Evolutionary conservation across 2,113 vertebrate species (phyloP).

Genomic region (Lutjanus erythropterus): DNA sequence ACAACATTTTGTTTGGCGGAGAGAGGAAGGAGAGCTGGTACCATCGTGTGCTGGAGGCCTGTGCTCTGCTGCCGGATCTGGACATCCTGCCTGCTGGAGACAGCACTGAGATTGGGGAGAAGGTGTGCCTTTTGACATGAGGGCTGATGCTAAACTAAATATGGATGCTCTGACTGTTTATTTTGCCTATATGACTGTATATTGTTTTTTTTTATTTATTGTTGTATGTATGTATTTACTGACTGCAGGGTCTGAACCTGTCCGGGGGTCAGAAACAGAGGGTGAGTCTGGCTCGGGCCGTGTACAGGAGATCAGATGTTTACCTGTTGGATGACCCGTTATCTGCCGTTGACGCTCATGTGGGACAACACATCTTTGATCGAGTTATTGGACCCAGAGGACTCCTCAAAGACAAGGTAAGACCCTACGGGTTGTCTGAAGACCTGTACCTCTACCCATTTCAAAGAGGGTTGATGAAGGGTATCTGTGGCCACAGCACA

Average conservation of each 20-base stretch:
- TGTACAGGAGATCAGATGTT: slow-evolving; percentile 78
- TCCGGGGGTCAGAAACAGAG: slow-evolving; percentile 84
- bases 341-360: slow-evolving; percentile 83
- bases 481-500: neutral
- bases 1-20: slow-evolving; percentile 87
- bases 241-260: slow-evolving; percentile 80
- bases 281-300: slow-evolving; percentile 80
- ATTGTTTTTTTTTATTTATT: neutral
- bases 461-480: too few species aligned
- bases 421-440: neutral
- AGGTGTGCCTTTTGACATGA: slow-evolving; percentile 69
- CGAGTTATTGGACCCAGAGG: slow-evolving; percentile 78
- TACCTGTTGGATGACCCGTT: slow-evolving; percentile 84
- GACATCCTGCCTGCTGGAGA: slow-evolving; percentile 85
- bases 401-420: slow-evolving; percentile 77
- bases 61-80: slow-evolving; percentile 86
- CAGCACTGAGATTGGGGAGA: slow-evolving; percentile 86
- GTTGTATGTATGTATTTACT: neutral
- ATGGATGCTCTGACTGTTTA: neutral
- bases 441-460: neutral
- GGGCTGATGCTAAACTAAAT: neutral
- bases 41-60: slow-evolving; percentile 84
- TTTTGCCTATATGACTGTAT: neutral
- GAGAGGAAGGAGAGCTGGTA: slow-evolving; percentile 81
- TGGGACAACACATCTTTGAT: slow-evolving; percentile 84